Evolutionary conservation across 2,797 vertebrate genomes (phyloP), one percentile per base, ranked within the genome.

Genomic region (Onychomys leucogaster): DNA sequence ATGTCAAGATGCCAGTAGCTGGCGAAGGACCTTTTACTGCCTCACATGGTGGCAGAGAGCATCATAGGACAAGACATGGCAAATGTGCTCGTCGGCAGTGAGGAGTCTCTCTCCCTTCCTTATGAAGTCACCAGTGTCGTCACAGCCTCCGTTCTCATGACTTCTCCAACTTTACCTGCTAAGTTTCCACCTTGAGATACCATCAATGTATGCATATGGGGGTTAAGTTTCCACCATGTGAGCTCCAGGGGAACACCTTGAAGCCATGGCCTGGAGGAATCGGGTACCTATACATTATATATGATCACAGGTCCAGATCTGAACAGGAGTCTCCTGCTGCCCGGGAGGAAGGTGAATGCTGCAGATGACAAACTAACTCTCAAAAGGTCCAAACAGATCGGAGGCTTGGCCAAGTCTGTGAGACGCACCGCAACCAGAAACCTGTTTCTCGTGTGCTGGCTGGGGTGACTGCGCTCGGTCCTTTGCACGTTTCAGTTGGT

Each of bases 401-500:
- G 43, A 25, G 65, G 23, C 52, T 11, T 14, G n/a, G 59, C 32
- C 4, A 14, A 1, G 41, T 82, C 86, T 19, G 5, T 37, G 5
- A 7, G 80, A 46, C 32, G 52, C 80, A 43, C 37, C 13, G n/a
- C 1, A n/a, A 83, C 25, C 14, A 23, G 17, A 46, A 82, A 32
- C 16, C 21, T 17, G 1, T 73, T 76, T 87, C 46, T 77, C 0
- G 0, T 7, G 63, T 1, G 0, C 17, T 1, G 23, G 27, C 23
- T 94, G 0, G 43, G 25, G 27, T 57, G 13, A 21, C 6, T 5
- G 3, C 0, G 3, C 32, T 84, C 32, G 5, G 32, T 55, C 81
- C 92, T 78, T 43, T 0, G 49, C 13, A 34, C 4, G 1, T 73
- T 83, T 93, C 7, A 43, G 55, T 69, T 71, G 46, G 41, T 91